Evolutionary conservation across 37 sponge, comb jelly and placozoan genomes (phyloP), one percentile per base, ranked within the genome.

Genomic region (Chondrosia reniformis): DNA sequence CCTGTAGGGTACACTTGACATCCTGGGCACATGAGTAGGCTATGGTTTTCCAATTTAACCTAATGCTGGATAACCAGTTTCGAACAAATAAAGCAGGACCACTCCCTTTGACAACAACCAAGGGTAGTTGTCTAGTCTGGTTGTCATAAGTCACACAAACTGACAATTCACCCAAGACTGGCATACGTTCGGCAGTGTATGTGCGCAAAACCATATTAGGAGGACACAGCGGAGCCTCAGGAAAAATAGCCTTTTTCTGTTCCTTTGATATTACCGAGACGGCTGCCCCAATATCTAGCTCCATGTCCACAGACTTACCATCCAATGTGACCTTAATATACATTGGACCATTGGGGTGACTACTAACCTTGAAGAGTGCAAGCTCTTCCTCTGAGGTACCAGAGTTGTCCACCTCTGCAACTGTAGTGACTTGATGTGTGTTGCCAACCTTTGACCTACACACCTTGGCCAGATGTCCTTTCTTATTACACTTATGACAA

Each of bases 251-350:
- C 3, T 2, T 1, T 21, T 4, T 1, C 13, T 38, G 42, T 1
- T 39, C 8, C 3, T 69, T 9, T 32, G 77, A 77, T 10, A 77
- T 77, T 4, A 77, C 22, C 5, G 77, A 77, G 21, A 55, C 77
- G 0, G 61, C 59, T 12, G 77, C 77, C 13, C 77, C 77, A 40
- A 40, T 77, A 41, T 77, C 77, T 0, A 77, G n/a, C 59, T 77
- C 77, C 77, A 77, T 77, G 36, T 27, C n/a, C 3, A 36, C 24
- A 19, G 4, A 22, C 21, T 33, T 0, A 0, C 59, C 62, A 56
- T 77, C 40, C n/a, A 77, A 37, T 1, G 40, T 33, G 13, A 77
- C 43, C 40, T 55, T 25, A 34, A 76, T 58, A 13, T 31, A 12
- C 25, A 76, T 76, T 13, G 57, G 76, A 2, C 39, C 9, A 7